Evolutionary conservation across 2,797 vertebrate species (phyloP), one percentile per base, ranked within the genome.

Genomic region (Discoglossus pictus): DNA sequence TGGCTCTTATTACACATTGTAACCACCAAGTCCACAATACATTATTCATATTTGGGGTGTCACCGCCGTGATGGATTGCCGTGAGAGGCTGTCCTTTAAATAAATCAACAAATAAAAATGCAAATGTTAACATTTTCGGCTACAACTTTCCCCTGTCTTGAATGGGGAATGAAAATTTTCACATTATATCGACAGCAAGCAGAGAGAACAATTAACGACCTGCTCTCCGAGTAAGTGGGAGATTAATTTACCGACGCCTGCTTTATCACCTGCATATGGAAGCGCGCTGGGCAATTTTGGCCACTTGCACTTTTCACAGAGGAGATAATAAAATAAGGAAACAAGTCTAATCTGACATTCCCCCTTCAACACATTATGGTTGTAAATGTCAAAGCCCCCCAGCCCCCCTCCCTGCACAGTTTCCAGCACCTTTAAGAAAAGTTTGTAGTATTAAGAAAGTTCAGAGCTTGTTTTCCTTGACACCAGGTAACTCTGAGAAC

Each of bases 61-160:
- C 94, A 92, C 90, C 82, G 87, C 89, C 10, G 91, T 97, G 95
- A 98, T 97, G 92, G 94, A 98, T 97, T 95, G 92, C 93, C 94
- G 92, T 93, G 94, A 95, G 91, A 94, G 88, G 91, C 92, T 95
- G 93, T 98, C 94, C 89, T 95, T 97, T 98, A 98, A 97, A 97
- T 98, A 98, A 98, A 98, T 98, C 95, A 97, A 97, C 94, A 97
- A 98, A 98, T 98, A 96, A 97, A 98, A 96, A 98, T 98, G 95
- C 93, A 95, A 98, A 98, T 98, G 93, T 93, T 97, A 96, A 98
- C 94, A 97, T 96, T 98, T 97, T 87, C 85, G 87, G 80, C 82
- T 84, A 88, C 83, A 88, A 88, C 82, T 87, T 88, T 84, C 82
- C 73, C 82, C 76, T 17, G 78, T 87, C 82, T 83, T 84, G 87